Base-by-base conservation (phyloP, 1,140 invertebrate genomes). In the Lucilia sericata region DNA sequence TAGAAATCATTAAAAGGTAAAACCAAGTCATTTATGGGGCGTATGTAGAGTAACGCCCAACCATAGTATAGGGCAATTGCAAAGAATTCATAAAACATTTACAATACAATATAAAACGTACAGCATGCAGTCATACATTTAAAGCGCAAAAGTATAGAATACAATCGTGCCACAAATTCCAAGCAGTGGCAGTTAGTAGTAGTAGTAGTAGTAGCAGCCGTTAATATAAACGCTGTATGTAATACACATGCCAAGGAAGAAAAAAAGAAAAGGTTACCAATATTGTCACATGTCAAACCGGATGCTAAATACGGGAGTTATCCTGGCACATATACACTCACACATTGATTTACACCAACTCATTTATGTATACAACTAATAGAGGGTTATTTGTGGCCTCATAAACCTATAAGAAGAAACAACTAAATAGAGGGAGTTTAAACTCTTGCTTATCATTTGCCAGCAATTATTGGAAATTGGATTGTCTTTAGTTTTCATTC, bases 241-340 rank as follows among this genome's bases (percentile, higher is more conserved):
- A 70, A 70, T 70, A 70, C 55, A 60, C 55, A 70, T 70, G 19
- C 55, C 55, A 70, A 19, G 2, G 60, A 70, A 21, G 19, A 21
- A 21, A 10, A 10, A 70, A 70, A 21, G 19, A 21, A 70, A 70
- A 70, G 65, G 19, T 70, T 70, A 70, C 65, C 19, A 70, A 70
- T 70, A 70, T 70, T 70, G 65, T 70, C 65, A 70, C 65, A 70
- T 70, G 21, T 70, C 65, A 70, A 21, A 70, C 19, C 65, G 65
- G 65, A 70, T 70, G 65, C 65, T 70, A 70, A 9, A 70, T 9
- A 10, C 5, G 5, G 21, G n/a, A 70, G 65, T 55, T 17, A 12
- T 55, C 2, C 17, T 55, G 42, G 42, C 42, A 42, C 42, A 42
- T 10, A 42, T 7, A 42, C 10, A 42, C 10, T 8, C 42, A 3